Evolutionary conservation across 2,797 vertebrate species (phyloP).

Genomic region (Petrocephalus schoutedeni): DNA sequence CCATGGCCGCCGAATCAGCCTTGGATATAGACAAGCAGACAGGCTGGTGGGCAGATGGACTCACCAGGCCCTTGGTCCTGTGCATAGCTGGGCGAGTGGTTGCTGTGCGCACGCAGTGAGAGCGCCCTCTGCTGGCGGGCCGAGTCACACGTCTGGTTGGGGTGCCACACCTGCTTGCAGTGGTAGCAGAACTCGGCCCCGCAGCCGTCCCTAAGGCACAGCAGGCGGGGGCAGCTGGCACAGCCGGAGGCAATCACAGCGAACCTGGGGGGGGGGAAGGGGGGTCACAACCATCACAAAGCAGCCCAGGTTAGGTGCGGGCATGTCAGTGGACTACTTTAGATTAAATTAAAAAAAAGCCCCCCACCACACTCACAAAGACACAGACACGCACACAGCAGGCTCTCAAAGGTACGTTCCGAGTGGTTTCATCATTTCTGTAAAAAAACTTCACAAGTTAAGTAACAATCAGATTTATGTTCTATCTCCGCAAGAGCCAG

Average conservation of each 20-base stretch:
- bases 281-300: not conserved
- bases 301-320: not conserved
- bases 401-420: no score
- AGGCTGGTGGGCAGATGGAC: constrained; percentile 27
- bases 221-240: constrained; percentile 93
- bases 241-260: constrained; percentile 96
- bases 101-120: constrained; percentile 81
- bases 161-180: constrained; percentile 98
- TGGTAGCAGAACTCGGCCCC: constrained; percentile 98
- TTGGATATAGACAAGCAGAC: not conserved
- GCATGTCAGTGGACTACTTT: not conserved
- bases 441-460: not conserved
- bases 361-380: not conserved
- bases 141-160: constrained; percentile 97
- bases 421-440: not conserved
- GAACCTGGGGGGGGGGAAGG: constrained; percentile 64
- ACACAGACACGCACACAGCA: not conserved
- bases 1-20: not conserved
- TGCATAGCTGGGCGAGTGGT: constrained; percentile 89
- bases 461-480: not conserved
- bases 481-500: not conserved
- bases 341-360: not conserved
- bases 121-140: constrained; percentile 91
- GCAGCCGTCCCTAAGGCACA: constrained; percentile 90
- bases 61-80: constrained; percentile 87